Conservation (phyloP, 2,888 invertebrate species). For the Hypena proboscidalis region DNA sequence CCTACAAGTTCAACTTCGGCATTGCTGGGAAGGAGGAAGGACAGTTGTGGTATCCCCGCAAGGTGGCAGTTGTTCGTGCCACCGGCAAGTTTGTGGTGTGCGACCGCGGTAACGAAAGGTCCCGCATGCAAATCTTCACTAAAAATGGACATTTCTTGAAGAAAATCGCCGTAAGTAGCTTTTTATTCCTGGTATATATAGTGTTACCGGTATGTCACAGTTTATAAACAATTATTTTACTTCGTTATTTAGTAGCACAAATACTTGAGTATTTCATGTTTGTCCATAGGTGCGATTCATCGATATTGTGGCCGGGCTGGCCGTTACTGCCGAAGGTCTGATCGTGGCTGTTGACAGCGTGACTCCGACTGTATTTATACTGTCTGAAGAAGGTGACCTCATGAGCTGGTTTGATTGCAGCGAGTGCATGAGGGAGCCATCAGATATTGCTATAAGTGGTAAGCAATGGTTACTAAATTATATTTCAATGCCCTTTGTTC, state of each 20-base stretch:
- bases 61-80: constrained; percentile 95
- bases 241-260: background rate
- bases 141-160: constrained; percentile 97
- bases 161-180: constrained; percentile 91
- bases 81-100: constrained; percentile 98
- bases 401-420: constrained; percentile 99
- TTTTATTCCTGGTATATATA: too few relatives aligned
- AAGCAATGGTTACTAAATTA: constrained; percentile 48
- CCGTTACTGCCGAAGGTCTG: constrained; percentile 95
- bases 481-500: too few relatives aligned
- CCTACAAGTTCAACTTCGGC: constrained; percentile 97
- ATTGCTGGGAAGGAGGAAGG: constrained; percentile 98
- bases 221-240: too few relatives aligned
- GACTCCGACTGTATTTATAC: constrained; percentile 97
- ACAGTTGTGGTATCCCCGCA: constrained; percentile 98
- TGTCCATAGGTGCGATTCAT: constrained; percentile 89
- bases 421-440: constrained; percentile 98
- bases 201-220: too few relatives aligned
- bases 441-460: constrained; percentile 98
- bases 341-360: constrained; percentile 99
- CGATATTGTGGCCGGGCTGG: constrained; percentile 96
- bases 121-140: constrained; percentile 98
- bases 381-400: constrained; percentile 96
- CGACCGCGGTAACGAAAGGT: constrained; percentile 98
- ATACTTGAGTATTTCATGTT: constrained; percentile 11